phyloP scores from a whole-genome alignment of 1,140 invertebrate genomes.

The Drosophila repletoides region DNA sequence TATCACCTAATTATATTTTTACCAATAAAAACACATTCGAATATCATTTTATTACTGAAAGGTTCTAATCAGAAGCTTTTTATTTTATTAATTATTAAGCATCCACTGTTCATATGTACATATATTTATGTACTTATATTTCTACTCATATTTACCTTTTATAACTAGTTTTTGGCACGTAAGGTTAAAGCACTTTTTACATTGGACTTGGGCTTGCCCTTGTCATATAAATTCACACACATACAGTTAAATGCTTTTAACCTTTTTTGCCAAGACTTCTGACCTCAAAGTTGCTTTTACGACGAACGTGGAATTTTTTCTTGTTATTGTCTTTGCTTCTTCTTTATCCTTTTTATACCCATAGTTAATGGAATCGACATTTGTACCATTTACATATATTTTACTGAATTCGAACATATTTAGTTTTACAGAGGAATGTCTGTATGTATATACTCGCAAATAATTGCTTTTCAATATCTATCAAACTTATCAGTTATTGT shows the following conservation, averaged over 20 bases:
- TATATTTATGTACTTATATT: background rate
- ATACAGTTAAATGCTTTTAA: constrained; percentile 14
- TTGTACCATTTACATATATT: background rate
- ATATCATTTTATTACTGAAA: too few relatives aligned
- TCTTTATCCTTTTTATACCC: background rate
- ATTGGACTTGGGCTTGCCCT: constrained; percentile 50
- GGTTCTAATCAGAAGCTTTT: too few relatives aligned
- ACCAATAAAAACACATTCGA: too few relatives aligned
- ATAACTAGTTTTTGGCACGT: constrained; percentile 40
- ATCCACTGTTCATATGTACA: background rate
- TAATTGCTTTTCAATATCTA: too few relatives aligned
- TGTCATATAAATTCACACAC: constrained; percentile 34
- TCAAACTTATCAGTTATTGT: too few relatives aligned
- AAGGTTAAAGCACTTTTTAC: constrained; percentile 70
- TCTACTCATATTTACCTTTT: constrained; percentile 33
- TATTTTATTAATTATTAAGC: too few relatives aligned
- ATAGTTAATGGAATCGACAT: too few relatives aligned
- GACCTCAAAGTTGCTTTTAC: constrained; percentile 19
- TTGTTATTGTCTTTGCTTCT: background rate
- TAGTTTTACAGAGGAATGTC: too few relatives aligned
- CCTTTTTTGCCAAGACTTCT: constrained; percentile 24
- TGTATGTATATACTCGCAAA: too few relatives aligned
- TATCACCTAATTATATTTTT: too few relatives aligned
- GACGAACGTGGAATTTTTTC: constrained; percentile 6
- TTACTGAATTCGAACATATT: too few relatives aligned